Percentiles rank a stretch among this genome's conserved stretches.
phyloP scores from a whole-genome alignment of 2,888 invertebrate species.

The Linnaemya tessellans region DNA sequence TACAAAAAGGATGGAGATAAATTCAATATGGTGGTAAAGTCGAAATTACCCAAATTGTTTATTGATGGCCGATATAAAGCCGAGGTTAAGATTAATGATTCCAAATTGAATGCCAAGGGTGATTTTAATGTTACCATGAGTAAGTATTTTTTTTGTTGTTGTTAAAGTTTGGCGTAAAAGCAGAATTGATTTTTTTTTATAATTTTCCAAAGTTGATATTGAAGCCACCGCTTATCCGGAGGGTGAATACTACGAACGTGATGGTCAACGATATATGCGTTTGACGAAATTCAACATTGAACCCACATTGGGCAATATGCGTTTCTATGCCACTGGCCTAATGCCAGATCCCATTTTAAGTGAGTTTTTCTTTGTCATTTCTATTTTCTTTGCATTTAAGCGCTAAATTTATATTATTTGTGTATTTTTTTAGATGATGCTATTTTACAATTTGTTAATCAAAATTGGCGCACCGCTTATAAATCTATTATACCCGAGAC shows the following conservation, averaged over 20 bases:
- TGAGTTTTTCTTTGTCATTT: slow-evolving; percentile 83
- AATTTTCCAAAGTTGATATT: slow-evolving; percentile 84
- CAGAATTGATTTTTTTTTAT: too few relatives aligned
- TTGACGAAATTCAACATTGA: slow-evolving; percentile 86
- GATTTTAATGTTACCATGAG: slow-evolving; percentile 86
- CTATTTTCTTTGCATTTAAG: not conserved
- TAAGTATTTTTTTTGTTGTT: slow-evolving; percentile 81
- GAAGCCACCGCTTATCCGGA: slow-evolving; percentile 85
- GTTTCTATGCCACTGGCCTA: slow-evolving; percentile 85
- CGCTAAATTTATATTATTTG: not conserved
- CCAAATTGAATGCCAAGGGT: slow-evolving; percentile 86
- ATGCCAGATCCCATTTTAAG: slow-evolving; percentile 87
- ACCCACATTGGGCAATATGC: slow-evolving; percentile 87
- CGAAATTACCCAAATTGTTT: slow-evolving; percentile 84
- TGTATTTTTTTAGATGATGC: slow-evolving; percentile 77
- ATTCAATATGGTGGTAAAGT: slow-evolving; percentile 79
- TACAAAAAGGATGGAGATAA: slow-evolving; percentile 77
- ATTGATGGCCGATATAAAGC: slow-evolving; percentile 86
- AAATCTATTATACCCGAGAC: slow-evolving; percentile 84
- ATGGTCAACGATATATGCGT: slow-evolving; percentile 85
- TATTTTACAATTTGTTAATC: slow-evolving; percentile 84
- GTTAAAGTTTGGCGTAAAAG: not conserved
- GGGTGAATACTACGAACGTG: slow-evolving; percentile 85
- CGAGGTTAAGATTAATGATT: slow-evolving; percentile 86
- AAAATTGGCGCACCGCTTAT: slow-evolving; percentile 85